A percentile compares a stretch with the other conserved stretches of the same genome.
These are phyloP conservation scores for Alligator sinensis DNA, from an alignment of 2,113 vertebrate genomes.

Conservation along the genomic window DNA sequence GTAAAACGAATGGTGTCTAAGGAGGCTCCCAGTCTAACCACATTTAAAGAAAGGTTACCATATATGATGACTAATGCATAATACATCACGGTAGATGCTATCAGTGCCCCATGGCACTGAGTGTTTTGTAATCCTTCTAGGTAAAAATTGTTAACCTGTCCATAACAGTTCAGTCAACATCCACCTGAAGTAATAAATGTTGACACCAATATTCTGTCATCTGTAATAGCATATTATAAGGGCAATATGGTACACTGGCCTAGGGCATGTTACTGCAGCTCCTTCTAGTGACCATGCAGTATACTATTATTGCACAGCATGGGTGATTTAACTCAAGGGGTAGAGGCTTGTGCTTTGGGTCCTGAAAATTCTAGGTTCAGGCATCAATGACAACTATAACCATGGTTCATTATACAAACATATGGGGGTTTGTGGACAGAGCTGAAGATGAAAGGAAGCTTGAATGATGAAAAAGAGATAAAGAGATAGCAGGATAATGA, in stretches of 20 bases:
- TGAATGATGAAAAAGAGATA: not conserved
- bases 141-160: too few species aligned
- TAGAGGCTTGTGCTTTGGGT: not conserved
- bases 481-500: not conserved
- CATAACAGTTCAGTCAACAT: too few species aligned
- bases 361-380: not conserved
- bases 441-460: not conserved
- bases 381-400: fast-evolving
- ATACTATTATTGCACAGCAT: not conserved
- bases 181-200: too few species aligned
- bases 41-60: fast-evolving
- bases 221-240: not conserved
- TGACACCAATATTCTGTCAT: not conserved
- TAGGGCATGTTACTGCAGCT: not conserved
- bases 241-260: not conserved
- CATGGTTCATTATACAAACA: not conserved
- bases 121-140: too few species aligned
- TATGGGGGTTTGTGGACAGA: not conserved
- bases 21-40: not conserved
- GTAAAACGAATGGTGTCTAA: not conserved
- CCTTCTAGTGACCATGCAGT: not conserved
- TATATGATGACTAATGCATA: not conserved
- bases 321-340: not conserved
- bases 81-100: not conserved
- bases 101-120: too few species aligned